These are phyloP conservation scores for Entelurus aequoreus DNA, from an alignment of 2,113 vertebrate genomes.

Conservation along the genomic window DNA sequence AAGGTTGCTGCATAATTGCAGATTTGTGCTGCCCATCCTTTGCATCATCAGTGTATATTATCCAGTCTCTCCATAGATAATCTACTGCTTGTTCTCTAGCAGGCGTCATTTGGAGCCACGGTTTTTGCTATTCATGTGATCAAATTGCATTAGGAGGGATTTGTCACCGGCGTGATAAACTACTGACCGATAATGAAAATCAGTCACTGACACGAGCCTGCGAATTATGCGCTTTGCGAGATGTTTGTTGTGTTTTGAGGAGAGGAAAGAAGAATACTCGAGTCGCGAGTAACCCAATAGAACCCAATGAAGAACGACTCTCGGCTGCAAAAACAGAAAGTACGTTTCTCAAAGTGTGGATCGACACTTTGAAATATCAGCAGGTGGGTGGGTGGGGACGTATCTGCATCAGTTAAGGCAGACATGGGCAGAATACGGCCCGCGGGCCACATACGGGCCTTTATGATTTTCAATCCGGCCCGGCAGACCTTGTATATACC, in stretches of 20 bases:
- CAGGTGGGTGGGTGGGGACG: constrained; percentile 25
- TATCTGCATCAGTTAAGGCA: constrained; percentile 18
- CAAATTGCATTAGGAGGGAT: constrained; percentile 63
- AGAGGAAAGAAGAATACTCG: constrained; percentile 30
- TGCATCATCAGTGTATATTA: constrained; percentile 42
- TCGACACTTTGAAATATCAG: constrained; percentile 40
- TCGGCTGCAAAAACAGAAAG: constrained; percentile 37
- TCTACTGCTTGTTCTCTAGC: constrained; percentile 44
- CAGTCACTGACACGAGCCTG: constrained; percentile 58
- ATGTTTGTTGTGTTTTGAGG: constrained; percentile 38
- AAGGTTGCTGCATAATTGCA: constrained; percentile 47
- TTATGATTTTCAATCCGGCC: too few species aligned
- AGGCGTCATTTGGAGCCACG: constrained; percentile 31
- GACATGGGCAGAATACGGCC: too few species aligned
- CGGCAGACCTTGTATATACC: too few species aligned
- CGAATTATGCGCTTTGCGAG: constrained; percentile 47
- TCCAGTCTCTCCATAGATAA: constrained; percentile 43
- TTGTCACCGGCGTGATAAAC: constrained; percentile 62
- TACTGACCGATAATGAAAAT: constrained; percentile 62
- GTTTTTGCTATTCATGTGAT: constrained; percentile 54
- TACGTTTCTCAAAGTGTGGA: constrained; percentile 47
- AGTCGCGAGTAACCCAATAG: constrained; percentile 58
- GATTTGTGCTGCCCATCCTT: constrained; percentile 20
- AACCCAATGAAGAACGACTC: constrained; percentile 51
- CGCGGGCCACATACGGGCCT: too few species aligned